These are phyloP conservation scores for Lysiphlebus fabarum DNA, from an alignment of 1,140 invertebrate species.

Conservation along the genomic window DNA sequence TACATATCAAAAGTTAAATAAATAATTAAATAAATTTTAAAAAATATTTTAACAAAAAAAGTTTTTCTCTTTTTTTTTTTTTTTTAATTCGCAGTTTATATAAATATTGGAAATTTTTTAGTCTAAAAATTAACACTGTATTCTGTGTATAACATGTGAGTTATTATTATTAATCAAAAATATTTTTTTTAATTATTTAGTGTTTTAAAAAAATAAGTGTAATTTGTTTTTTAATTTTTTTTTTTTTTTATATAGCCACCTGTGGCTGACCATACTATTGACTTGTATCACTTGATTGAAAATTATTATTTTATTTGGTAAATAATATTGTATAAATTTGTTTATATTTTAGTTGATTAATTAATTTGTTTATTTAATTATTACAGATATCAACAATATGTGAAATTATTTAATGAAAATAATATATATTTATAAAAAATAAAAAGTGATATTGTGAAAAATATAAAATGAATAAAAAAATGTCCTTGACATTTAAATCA, in stretches of 20 bases:
- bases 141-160: neutral
- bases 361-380: no score
- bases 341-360: no score
- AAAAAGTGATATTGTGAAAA: neutral
- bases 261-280: constrained; percentile 11
- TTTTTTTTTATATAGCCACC: constrained; percentile 8
- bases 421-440: constrained; percentile 4
- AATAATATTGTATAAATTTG: no score
- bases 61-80: constrained; percentile 6
- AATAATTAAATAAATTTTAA: no score
- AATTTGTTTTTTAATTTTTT: neutral
- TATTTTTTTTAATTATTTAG: neutral
- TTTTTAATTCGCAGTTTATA: no score
- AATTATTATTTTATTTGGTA: no score
- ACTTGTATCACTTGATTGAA: no score
- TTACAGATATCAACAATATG: no score
- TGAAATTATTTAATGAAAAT: no score
- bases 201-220: neutral
- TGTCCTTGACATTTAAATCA: constrained; percentile 36
- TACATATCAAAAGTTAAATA: no score
- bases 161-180: no score
- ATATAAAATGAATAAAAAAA: constrained; percentile 31
- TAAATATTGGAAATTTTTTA: no score
- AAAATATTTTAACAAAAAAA: constrained; percentile 15
- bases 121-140: neutral